Evolutionary conservation across 2,888 invertebrate genomes (phyloP), one percentile per base, ranked within the genome.

Genomic region (Parthenolecanium corni): DNA sequence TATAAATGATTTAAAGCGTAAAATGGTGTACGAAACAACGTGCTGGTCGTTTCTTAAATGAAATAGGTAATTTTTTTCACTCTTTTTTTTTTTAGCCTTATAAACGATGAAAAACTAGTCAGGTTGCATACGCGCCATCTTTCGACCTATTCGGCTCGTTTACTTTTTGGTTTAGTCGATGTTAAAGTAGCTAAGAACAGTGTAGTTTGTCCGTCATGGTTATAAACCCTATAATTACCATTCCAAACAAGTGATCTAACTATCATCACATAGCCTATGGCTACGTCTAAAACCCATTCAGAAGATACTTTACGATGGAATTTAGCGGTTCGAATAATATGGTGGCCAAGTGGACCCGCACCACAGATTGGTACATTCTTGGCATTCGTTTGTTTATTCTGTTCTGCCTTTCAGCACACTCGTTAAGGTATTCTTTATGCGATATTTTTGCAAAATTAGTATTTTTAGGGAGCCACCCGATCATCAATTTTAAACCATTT

Each of bases 201-300:
- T 58, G 58, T 58, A 58, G 58, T 58, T 58, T 58, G 58, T 58
- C 58, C 58, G 58, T 58, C 58, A 58, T 58, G 58, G 58, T 58
- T 51, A 58, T 58, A 58, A 58, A 58, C 58, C 58, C 58, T 58
- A 49, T 49, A 58, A 58, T 58, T 58, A 58, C 49, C 58, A 58
- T 58, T 58, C 58, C 58, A 58, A 58, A 58, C 58, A 58, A 58
- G 58, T 58, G 58, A 58, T 58, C 58, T 58, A 58, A 58, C 58
- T 58, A 58, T 58, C 58, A 58, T 58, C 58, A 58, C 58, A 58
- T 58, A 58, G 58, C 58, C 58, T 24, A 58, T 58, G 58, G 58
- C 58, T 58, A 58, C 49, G 49, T 58, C 58, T 58, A 23, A 44
- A 46, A 44, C 47, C 58, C 58, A 58, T 58, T 58, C 58, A 58